Percentiles rank a stretch among this genome's conserved stretches.
These are phyloP conservation scores for Okamejei kenojei DNA, from an alignment of 2,797 vertebrate genomes.

Conservation along the genomic window DNA sequence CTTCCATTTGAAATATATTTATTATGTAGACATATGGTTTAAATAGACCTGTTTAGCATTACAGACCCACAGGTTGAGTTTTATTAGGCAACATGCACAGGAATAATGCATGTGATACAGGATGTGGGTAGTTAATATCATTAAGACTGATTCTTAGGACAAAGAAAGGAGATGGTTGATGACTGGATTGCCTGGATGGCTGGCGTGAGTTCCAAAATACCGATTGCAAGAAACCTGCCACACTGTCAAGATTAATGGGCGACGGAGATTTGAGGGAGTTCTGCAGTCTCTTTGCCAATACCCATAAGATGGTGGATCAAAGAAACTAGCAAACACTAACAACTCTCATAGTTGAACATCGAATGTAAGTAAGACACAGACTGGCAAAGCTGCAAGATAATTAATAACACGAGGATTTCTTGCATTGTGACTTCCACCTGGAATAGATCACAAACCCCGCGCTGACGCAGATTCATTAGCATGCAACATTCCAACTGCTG, in stretches of 20 bases:
- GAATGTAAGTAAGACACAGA: neutral
- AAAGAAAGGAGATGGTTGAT: neutral
- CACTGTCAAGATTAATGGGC: neutral
- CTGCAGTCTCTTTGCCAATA: neutral
- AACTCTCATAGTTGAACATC: neutral
- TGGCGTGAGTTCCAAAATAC: neutral
- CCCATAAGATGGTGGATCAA: neutral
- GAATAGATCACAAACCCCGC: neutral
- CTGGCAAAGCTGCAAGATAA: neutral
- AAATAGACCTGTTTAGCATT: neutral
- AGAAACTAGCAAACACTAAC: neutral
- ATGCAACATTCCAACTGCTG: neutral
- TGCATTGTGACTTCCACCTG: neutral
- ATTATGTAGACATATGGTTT: neutral
- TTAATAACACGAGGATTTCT: neutral
- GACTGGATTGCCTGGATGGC: neutral
- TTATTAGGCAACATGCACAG: neutral
- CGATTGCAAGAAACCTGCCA: neutral
- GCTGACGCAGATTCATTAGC: neutral
- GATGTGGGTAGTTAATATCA: neutral
- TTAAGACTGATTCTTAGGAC: neutral
- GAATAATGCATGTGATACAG: neutral
- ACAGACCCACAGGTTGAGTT: neutral
- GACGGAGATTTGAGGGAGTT: neutral
- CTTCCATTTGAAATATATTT: neutral